Evolutionary conservation across 2,113 vertebrate species (phyloP).

Genomic region (Sceloporus undulatus): DNA sequence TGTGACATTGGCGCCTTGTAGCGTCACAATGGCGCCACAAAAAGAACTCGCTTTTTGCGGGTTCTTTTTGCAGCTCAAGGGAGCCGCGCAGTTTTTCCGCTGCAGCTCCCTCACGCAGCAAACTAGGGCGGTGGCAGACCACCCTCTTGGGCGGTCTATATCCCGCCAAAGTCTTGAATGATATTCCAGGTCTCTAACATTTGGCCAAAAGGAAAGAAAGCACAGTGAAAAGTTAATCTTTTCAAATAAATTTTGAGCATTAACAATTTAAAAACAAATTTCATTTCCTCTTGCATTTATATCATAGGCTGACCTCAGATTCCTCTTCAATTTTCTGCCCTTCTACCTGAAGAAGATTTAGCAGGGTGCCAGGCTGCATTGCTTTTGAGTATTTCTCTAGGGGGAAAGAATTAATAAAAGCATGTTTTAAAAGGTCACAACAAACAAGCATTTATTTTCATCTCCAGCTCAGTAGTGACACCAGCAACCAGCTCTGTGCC

Average conservation of each 20-base stretch:
- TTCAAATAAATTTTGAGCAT: rapidly evolving
- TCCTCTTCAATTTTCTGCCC: constrained; percentile 90
- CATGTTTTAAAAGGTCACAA: rapidly evolving
- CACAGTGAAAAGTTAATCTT: rapidly evolving
- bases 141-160: too few species aligned
- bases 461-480: not conserved
- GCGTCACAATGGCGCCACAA: too few species aligned
- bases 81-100: too few species aligned
- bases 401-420: not conserved
- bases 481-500: not conserved
- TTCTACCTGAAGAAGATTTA: constrained; percentile 90
- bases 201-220: not conserved
- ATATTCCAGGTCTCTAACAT: not conserved
- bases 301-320: constrained; percentile 84
- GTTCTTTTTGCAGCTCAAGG: too few species aligned
- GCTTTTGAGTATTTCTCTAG: constrained; percentile 86
- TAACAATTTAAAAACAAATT: not conserved
- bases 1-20: too few species aligned
- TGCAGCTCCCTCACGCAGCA: too few species aligned
- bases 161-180: not conserved
- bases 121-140: too few species aligned
- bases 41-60: too few species aligned
- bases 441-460: rapidly evolving
- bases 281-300: not conserved
- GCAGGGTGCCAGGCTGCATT: constrained; percentile 82